These are phyloP conservation scores for Channallabes apus DNA, from an alignment of 2,797 vertebrate genomes.

Conservation along the genomic window DNA sequence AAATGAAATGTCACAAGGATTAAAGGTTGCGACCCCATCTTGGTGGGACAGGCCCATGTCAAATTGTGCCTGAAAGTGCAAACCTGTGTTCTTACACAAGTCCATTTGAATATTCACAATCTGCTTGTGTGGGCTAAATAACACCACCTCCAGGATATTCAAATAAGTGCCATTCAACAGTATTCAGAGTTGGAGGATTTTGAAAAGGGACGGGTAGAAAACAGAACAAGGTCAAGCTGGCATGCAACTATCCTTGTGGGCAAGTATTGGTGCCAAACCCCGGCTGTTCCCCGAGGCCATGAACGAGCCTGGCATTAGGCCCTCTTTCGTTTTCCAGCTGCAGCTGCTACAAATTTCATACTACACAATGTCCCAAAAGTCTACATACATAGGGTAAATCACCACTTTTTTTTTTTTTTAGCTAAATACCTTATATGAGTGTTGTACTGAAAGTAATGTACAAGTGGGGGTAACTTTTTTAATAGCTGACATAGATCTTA, in stretches of 20 bases:
- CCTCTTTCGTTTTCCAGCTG: conserved; percentile 66
- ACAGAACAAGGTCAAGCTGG: conserved; percentile 59
- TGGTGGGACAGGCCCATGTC: conserved; percentile 31
- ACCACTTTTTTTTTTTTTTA: no score
- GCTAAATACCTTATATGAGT: no score
- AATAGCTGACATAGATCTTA: no score
- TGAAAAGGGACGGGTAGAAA: conserved; percentile 35
- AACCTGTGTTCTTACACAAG: conserved; percentile 50
- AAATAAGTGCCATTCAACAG: conserved; percentile 20
- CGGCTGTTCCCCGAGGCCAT: conserved; percentile 30
- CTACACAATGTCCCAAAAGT: conserved; percentile 17
- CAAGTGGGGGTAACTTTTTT: no score
- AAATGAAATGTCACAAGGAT: conserved; percentile 39
- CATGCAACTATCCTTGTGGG: conserved; percentile 28
- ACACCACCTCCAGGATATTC: conserved; percentile 3
- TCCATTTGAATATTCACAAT: conserved; percentile 38
- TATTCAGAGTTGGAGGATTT: conserved; percentile 7
- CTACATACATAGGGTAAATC: no score
- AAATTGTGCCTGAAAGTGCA: conserved; percentile 59
- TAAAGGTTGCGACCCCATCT: conserved; percentile 44
- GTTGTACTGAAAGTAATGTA: no score
- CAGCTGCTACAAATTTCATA: conserved; percentile 53
- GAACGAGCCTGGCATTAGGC: conserved; percentile 50
- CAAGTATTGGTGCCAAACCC: conserved; percentile 29
- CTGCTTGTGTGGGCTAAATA: conserved; percentile 30